These are phyloP conservation scores for Verasper variegatus DNA, from an alignment of 2,113 vertebrate genomes.

Conservation along the genomic window DNA sequence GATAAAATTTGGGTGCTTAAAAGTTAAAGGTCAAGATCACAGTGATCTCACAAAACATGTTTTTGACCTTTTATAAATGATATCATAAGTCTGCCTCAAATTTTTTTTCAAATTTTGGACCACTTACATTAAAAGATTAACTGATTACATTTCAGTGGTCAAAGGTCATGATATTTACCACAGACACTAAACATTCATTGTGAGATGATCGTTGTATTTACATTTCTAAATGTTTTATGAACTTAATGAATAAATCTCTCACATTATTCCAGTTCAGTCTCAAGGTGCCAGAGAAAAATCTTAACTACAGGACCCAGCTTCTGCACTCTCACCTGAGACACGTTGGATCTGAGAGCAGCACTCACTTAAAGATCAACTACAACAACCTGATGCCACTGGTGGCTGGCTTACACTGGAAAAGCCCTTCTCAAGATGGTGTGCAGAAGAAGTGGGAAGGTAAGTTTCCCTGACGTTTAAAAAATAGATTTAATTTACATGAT, in stretches of 20 bases:
- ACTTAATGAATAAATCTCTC: conserved; percentile 1
- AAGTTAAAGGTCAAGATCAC: not conserved
- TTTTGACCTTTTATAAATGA: too few relatives aligned
- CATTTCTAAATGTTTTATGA: not conserved
- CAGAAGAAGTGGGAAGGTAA: conserved; percentile 88
- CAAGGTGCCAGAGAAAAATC: conserved; percentile 84
- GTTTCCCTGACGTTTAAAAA: not conserved
- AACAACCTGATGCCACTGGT: conserved; percentile 82
- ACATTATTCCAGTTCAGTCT: conserved; percentile 80
- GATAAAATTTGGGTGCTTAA: not conserved
- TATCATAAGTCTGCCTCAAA: too few relatives aligned
- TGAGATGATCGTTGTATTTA: too few relatives aligned
- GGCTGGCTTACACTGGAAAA: conserved; percentile 86
- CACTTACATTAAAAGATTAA: too few relatives aligned
- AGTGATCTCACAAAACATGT: too few relatives aligned
- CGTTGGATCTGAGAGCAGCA: conserved; percentile 83
- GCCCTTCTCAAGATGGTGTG: conserved; percentile 61
- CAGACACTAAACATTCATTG: too few relatives aligned
- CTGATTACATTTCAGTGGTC: too few relatives aligned
- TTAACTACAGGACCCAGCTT: conserved; percentile 85
- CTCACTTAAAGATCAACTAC: conserved; percentile 85
- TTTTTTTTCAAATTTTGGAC: too few relatives aligned
- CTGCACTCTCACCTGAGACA: conserved; percentile 77
- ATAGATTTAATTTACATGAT: not conserved
- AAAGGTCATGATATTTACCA: too few relatives aligned